Evolutionary conservation across 2,113 vertebrate species (phyloP).

Genomic region (Tichodroma muraria): DNA sequence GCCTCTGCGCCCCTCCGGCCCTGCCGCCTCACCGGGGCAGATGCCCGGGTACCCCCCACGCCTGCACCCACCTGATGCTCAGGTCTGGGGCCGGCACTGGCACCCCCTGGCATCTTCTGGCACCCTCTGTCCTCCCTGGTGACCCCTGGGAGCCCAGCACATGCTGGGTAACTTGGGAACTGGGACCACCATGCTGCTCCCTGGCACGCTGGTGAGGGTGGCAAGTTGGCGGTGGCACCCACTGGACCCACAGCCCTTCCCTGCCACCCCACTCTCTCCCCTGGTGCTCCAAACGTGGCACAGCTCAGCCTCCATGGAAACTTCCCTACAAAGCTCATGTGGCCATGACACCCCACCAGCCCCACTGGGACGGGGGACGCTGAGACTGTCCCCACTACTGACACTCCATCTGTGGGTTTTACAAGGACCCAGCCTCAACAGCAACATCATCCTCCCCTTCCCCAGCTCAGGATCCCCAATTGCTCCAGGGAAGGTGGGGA

Average conservation of each 20-base stretch:
- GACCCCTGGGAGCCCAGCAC: neutral
- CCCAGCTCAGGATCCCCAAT: neutral
- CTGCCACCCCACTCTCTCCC: neutral
- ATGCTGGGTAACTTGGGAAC: neutral
- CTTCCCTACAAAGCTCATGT: neutral
- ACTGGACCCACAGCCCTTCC: neutral
- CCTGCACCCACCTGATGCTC: neutral
- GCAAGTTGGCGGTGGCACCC: fast-evolving
- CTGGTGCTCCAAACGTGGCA: neutral
- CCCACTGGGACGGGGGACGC: neutral
- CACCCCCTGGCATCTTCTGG: neutral
- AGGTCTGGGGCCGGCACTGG: neutral
- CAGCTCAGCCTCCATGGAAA: neutral
- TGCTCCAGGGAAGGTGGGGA: neutral
- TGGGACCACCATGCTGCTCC: fast-evolving
- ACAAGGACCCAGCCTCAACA: neutral
- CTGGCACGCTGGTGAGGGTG: neutral
- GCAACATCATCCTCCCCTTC: neutral
- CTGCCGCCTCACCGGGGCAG: neutral
- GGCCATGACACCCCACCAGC: neutral
- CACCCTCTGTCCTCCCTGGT: neutral
- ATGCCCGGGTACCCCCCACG: fast-evolving
- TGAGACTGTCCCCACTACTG: fast-evolving
- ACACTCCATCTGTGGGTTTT: fast-evolving
- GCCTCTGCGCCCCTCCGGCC: neutral